phyloP scores from a whole-genome alignment of 2,888 invertebrate genomes.

The Eudemis profundana region DNA sequence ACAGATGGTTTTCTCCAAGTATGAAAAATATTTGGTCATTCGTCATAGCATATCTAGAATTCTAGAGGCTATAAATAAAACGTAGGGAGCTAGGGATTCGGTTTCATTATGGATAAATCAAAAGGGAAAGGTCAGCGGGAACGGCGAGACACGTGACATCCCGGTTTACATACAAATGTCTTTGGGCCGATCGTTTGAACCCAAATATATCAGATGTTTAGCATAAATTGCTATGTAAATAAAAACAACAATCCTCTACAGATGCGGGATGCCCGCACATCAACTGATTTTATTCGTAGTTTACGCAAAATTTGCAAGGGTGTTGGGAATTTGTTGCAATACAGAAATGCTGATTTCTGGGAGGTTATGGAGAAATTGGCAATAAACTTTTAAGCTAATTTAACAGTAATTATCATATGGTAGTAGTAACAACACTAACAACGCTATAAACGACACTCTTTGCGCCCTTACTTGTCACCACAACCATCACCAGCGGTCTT shows the following conservation, averaged over 20 bases:
- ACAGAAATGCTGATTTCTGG: not conserved
- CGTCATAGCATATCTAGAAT: not conserved
- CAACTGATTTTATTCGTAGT: constrained; percentile 34
- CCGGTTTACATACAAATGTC: constrained; percentile 71
- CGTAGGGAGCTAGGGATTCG: not conserved
- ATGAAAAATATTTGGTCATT: not conserved
- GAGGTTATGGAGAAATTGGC: no score
- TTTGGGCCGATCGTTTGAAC: constrained; percentile 64
- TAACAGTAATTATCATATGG: no score
- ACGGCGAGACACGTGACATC: constrained; percentile 62
- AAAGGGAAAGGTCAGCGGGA: constrained; percentile 59
- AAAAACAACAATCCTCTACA: constrained; percentile 58
- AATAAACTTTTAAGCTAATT: no score
- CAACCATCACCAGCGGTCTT: no score
- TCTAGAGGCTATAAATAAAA: constrained; percentile 20
- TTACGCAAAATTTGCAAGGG: constrained; percentile 1
- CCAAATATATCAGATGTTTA: constrained; percentile 72
- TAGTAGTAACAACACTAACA: no score
- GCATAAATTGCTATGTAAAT: constrained; percentile 71
- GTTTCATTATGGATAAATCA: constrained; percentile 48
- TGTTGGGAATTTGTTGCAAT: constrained; percentile 4
- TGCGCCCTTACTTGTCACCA: no score
- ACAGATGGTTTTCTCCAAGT: no score
- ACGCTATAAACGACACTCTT: no score
- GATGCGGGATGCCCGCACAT: constrained; percentile 50